Evolutionary conservation across 2,797 vertebrate genomes (phyloP), one percentile per base, ranked within the genome.

Genomic region (Coranthus polyacanthus): DNA sequence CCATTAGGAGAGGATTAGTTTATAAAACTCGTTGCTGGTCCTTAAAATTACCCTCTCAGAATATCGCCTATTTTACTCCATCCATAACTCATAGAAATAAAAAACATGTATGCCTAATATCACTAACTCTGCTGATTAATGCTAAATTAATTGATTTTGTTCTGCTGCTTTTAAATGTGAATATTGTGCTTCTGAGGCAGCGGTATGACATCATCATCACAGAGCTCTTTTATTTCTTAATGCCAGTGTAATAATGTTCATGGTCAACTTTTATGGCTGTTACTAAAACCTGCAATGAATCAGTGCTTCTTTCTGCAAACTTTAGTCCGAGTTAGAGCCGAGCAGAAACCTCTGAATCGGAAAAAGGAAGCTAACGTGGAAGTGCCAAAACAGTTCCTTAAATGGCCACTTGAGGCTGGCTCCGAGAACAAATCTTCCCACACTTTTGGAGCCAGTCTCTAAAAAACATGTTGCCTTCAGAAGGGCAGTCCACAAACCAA

Each of bases 1-100:
- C 95, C 95, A 97, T 98, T 97, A 97, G 93, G 92, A 86, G 86
- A 94, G 94, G 92, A 96, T 97, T 98, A 96, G 96, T 98, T 98
- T 97, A 97, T 97, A 98, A 98, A 98, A 96, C 95, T 94, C 92
- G 93, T 94, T 93, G 87, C 94, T 94, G 94, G 91, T 93, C 94
- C 93, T 92, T 93, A 94, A 96, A 95, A 96, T 96, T 94, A 93
- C 94, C 91, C 90, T 85, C 77, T 72, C 88, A 88, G 93, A 96
- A 96, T 95, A 95, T 94, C 86, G 88, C 90, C 91, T 92, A 93
- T 94, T 96, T 95, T 94, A 94, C 82, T 81, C 85, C 87, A 86
- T 85, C 81, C 88, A 94, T 95, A 94, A 94, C 91, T 97, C 93
- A 95, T 26, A 32, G 68, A 84, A 91, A 90, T 89, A 89, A 89